Base-by-base conservation (phyloP, 2,888 invertebrate genomes). In the Oxyscelio sp. region DNA sequence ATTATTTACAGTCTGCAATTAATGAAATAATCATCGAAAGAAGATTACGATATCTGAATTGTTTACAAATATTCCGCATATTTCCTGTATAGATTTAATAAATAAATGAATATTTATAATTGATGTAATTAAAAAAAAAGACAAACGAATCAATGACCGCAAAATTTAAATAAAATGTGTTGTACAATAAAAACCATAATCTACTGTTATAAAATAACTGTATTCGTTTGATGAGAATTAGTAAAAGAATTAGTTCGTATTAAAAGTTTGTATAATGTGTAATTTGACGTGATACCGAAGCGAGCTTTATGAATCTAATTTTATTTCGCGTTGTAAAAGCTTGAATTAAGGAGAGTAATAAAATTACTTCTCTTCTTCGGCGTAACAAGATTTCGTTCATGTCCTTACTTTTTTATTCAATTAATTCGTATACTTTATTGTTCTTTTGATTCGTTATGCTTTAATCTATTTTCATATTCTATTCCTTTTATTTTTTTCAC, bases 141-240 rank as follows among this genome's bases (percentile, higher is more conserved):
- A n/a, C 11, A 34, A 34, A 34, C 11, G 34, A 34, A 34, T 34
- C 34, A 34, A 34, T 34, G 34, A 9, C 34, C 5, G 6, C 2
- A 1, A 34, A 50, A 50, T 40, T 24, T 40, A 21, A 15, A 50
- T 50, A 34, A 34, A 40, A 40, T 24, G 22, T 17, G 38, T 22
- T 13, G 19, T 34, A 17, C 15, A 34, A 59, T 22, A 71, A 71
- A 59, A 59, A 71, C 40, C 8, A 13, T 38, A 15, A 17, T 38
- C 61, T 73, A 73, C 73, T 73, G 73, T 63, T 73, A 73, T 24
- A 52, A 73, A 61, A 61, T 73, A 73, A 73, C 73, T 52, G 73
- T 73, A 71, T 22, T 17, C 24, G 24, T 59, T 59, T 71, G 50
- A 71, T 6, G 59, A 45, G 71, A 48, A 59, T 71, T 71, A 71